Base-by-base conservation (phyloP, 1,140 invertebrate genomes). In the Nautilus pompilius region DNA sequence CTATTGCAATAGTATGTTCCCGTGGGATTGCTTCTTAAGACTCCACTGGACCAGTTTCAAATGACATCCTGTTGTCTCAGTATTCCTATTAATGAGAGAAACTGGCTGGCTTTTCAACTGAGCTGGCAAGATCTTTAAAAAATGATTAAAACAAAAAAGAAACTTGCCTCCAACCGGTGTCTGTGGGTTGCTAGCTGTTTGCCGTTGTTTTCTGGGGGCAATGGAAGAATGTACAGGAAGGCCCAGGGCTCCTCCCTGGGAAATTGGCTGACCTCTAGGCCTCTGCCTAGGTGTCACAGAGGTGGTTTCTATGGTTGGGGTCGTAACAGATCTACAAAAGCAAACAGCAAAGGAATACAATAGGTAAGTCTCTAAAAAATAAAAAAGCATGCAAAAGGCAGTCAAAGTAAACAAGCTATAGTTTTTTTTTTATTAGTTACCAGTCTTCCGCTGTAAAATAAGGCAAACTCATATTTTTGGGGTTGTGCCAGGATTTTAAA, bases 201-300 rank as follows among this genome's bases (percentile, higher is more conserved):
- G 29, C 4, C 78, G 78, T 49, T 78, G 73, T 60, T 72, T 73
- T 32, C 78, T 66, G 28, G 72, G 79, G 51, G 73, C 76, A 48
- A 81, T 70, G 45, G 75, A 71, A 29, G 78, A 77, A 58, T 82
- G 83, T 28, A 81, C 72, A 57, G 83, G 81, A 36, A 84, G 66
- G 24, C 77, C 78, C 13, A 82, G 63, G 29, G 74, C 63, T 29
- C 72, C 71, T 17, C 76, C 56, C 3, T 74, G 80, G 32, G 78
- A 77, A 30, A 76, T 65, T 65, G 85, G 61, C 87, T 89, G 75
- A 51, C 80, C 82, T 75, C 94, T 93, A 13, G 92, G 93, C 66
- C 93, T 84, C 75, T 93, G 91, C 49, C 92, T 83, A 5, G 93
- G 93, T 17, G 90, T 90, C 5, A 95, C 92, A 55, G 90, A 92